phyloP scores from a whole-genome alignment of 2,797 vertebrate species.

The Parauchenoglanis ngamensis region DNA sequence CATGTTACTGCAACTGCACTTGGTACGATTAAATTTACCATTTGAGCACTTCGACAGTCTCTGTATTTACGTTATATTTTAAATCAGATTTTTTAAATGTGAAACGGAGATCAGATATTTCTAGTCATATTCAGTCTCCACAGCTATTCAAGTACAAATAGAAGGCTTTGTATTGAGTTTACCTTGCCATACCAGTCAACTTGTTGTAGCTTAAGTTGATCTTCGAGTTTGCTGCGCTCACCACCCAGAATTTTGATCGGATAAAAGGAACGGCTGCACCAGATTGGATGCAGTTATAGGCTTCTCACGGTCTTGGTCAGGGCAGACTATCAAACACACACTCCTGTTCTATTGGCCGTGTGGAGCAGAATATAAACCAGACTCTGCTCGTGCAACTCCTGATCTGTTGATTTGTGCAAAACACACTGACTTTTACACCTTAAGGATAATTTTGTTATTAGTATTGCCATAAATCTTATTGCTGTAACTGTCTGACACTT shows the following conservation, averaged over 20 bases:
- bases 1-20: not conserved
- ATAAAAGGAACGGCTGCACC: not conserved
- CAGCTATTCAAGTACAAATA: not conserved
- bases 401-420: not conserved
- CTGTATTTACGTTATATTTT: not conserved
- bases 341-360: not conserved
- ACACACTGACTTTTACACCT: too few species aligned
- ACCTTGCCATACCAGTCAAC: too few species aligned
- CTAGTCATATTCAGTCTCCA: not conserved
- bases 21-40: not conserved
- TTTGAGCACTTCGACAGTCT: not conserved
- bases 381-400: not conserved
- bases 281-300: not conserved
- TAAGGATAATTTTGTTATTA: not conserved
- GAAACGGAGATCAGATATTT: not conserved
- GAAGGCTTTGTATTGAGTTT: too few species aligned
- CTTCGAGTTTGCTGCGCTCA: not conserved
- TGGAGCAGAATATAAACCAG: not conserved
- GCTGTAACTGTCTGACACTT: not conserved
- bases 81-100: not conserved
- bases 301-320: not conserved
- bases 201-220: not conserved
- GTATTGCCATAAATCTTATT: not conserved
- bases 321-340: not conserved
- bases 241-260: not conserved